These are phyloP conservation scores for Paraplagusia blochii DNA, from an alignment of 2,113 vertebrate species.

Conservation along the genomic window DNA sequence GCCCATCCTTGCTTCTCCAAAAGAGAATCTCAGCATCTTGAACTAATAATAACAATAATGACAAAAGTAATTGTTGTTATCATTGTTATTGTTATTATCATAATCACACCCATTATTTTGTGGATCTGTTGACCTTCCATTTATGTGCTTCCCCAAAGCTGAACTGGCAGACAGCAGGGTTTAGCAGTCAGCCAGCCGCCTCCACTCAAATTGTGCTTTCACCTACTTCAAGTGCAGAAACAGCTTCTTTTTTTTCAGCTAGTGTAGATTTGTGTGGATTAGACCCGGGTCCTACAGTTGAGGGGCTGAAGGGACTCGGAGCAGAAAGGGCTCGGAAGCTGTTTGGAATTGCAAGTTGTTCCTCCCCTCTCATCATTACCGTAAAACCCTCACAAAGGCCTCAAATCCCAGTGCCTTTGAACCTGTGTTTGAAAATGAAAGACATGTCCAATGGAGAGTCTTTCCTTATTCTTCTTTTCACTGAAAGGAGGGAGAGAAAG, in stretches of 20 bases:
- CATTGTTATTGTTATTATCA: slow-evolving; percentile 45
- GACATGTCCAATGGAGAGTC: slow-evolving; percentile 72
- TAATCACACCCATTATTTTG: slow-evolving; percentile 38
- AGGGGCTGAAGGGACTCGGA: slow-evolving; percentile 57
- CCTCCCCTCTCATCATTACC: slow-evolving; percentile 71
- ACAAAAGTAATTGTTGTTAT: too few relatives aligned
- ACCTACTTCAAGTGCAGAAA: slow-evolving; percentile 68
- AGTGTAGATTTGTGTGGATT: slow-evolving; percentile 75
- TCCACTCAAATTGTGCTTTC: slow-evolving; percentile 67
- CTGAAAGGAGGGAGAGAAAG: slow-evolving; percentile 60
- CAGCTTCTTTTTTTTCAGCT: slow-evolving; percentile 70
- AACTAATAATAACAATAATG: too few relatives aligned
- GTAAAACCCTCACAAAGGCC: slow-evolving; percentile 63
- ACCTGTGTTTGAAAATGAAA: slow-evolving; percentile 74
- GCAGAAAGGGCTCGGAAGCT: slow-evolving; percentile 71
- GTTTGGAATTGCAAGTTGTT: slow-evolving; percentile 71
- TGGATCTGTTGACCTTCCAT: slow-evolving; percentile 66
- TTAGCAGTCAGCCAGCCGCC: slow-evolving; percentile 65
- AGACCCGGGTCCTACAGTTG: slow-evolving; percentile 48
- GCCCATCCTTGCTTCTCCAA: too few relatives aligned
- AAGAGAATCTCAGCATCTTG: too few relatives aligned
- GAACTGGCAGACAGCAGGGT: slow-evolving; percentile 53
- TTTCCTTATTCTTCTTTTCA: slow-evolving; percentile 72
- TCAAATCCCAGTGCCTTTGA: slow-evolving; percentile 71
- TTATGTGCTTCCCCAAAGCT: slow-evolving; percentile 61